These are phyloP conservation scores for Ciconia maguari DNA, from an alignment of 2,113 vertebrate genomes.

Conservation along the genomic window DNA sequence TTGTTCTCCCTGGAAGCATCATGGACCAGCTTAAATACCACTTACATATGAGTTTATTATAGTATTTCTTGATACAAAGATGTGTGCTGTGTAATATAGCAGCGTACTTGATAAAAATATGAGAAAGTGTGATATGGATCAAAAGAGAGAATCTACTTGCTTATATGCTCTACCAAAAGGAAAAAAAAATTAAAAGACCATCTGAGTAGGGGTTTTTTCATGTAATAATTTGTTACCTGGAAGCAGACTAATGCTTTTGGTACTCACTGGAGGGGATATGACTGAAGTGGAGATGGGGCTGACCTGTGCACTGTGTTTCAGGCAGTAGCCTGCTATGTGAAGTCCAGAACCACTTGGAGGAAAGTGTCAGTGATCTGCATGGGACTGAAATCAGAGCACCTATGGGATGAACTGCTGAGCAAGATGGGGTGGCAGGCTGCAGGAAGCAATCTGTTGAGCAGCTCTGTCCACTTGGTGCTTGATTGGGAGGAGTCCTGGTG, in stretches of 20 bases:
- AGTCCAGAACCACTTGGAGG: neutral
- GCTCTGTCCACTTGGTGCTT: neutral
- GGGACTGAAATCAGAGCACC: neutral
- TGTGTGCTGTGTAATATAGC: neutral
- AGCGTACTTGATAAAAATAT: neutral
- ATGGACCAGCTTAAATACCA: neutral
- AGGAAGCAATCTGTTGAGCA: neutral
- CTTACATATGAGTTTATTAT: neutral
- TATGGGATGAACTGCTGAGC: neutral
- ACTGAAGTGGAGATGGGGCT: neutral
- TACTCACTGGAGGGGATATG: neutral
- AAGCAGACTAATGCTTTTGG: neutral
- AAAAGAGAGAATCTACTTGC: neutral
- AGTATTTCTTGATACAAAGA: neutral
- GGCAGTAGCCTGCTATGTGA: neutral
- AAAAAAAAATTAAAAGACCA: rapidly evolving
- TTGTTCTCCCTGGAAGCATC: neutral
- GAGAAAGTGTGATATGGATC: neutral
- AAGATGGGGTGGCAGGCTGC: neutral
- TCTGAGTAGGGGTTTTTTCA: neutral
- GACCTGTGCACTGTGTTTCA: rapidly evolving
- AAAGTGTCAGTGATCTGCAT: neutral
- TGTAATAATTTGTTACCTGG: neutral
- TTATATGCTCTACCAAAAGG: neutral
- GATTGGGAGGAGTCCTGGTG: neutral